Percentiles rank a stretch among this genome's conserved stretches.
phyloP scores from a whole-genome alignment of 2,113 vertebrate species.

The Alligator mississippiensis region DNA sequence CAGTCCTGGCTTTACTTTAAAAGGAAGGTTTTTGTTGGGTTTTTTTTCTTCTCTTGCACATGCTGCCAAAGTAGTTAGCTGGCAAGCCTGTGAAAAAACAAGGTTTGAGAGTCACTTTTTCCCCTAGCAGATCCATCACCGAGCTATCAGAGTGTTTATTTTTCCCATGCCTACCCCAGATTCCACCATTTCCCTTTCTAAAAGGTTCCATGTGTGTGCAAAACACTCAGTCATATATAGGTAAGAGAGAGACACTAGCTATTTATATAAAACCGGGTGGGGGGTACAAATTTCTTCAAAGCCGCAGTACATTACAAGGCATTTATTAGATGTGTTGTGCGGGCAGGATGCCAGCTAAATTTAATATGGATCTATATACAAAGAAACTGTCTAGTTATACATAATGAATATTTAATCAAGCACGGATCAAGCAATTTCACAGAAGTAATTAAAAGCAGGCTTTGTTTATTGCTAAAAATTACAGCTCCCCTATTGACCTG shows the following conservation, averaged over 20 bases:
- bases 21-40: conserved; percentile 4
- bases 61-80: conserved; percentile 27
- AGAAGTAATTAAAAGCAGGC: conserved; percentile 90
- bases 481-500: conserved; percentile 84
- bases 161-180: conserved; percentile 71
- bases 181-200: conserved; percentile 61
- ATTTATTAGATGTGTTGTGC: conserved; percentile 84
- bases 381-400: conserved; percentile 86
- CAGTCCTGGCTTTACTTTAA: conserved; percentile 74
- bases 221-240: neutral
- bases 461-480: conserved; percentile 81
- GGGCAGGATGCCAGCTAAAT: conserved; percentile 82
- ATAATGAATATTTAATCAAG: conserved; percentile 94
- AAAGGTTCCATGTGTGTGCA: conserved; percentile 68
- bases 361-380: conserved; percentile 88
- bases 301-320: conserved; percentile 73
- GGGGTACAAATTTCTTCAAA: conserved; percentile 52
- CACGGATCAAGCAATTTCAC: conserved; percentile 88
- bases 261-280: neutral
- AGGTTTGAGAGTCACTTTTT: neutral
- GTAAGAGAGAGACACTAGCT: neutral
- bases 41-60: neutral
- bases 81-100: neutral
- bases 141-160: conserved; percentile 64
- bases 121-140: neutral